These are phyloP conservation scores for Myathropa florea DNA, from an alignment of 2,888 invertebrate genomes.

Conservation along the genomic window DNA sequence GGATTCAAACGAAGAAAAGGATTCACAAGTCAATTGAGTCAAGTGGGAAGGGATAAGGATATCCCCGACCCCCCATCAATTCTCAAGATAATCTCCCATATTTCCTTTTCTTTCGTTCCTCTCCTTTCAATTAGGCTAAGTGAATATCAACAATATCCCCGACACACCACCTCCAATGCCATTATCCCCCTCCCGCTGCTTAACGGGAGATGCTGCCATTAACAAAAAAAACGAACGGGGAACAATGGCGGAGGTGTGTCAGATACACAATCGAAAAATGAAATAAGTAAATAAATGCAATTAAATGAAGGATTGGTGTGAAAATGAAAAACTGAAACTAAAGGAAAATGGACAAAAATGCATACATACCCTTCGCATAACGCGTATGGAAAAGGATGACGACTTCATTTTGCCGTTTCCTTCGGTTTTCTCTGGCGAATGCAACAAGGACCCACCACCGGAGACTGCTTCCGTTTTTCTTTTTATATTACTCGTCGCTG, in stretches of 20 bases:
- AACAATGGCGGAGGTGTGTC: constrained; percentile 20
- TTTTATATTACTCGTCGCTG: background rate
- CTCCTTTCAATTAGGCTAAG: constrained; percentile 30
- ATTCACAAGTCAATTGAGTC: background rate
- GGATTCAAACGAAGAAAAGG: constrained; percentile 12
- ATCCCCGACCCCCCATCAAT: background rate
- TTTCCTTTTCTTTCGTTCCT: background rate
- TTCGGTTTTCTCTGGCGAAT: constrained; percentile 9
- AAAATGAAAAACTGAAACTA: background rate
- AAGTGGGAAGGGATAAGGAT: background rate
- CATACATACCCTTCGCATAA: constrained; percentile 69
- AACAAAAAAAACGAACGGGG: background rate
- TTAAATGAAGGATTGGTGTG: background rate
- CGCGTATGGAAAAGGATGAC: constrained; percentile 70
- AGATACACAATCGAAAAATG: background rate
- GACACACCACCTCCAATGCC: background rate
- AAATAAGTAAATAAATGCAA: background rate
- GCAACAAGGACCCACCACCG: constrained; percentile 13
- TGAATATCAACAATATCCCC: constrained; percentile 23
- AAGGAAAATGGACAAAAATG: background rate
- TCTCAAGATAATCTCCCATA: background rate
- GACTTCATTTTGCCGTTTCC: constrained; percentile 57
- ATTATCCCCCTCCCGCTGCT: too few species aligned
- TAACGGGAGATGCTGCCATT: background rate
- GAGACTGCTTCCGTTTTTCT: background rate